Base-by-base conservation (phyloP, 2,888 invertebrate genomes). In the Cotesia congregata region DNA sequence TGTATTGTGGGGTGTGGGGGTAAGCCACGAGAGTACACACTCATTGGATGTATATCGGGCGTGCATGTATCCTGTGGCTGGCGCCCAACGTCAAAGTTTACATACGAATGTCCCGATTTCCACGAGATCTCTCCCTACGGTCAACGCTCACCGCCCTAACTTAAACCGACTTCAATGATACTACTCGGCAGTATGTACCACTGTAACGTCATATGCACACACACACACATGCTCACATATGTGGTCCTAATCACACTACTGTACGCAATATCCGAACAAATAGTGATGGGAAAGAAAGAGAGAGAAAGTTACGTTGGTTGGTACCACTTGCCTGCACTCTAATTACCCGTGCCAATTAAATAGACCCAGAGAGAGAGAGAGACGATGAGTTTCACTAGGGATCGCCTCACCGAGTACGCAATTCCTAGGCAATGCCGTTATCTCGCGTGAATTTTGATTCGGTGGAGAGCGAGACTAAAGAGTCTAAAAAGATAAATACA, bases 101-200 rank as follows among this genome's bases (percentile, higher is more conserved):
- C 87, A 87, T 87, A 85, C 86, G 84, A 87, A 87, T 87, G 87
- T 77, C 84, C 77, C 72, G 59, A 78, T 76, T 71, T 67, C 70
- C 67, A 61, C 70, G 74, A 74, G 72, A 75, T 69, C 59, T 50
- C 67, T 61, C 67, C 38, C 50, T 50, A 50, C 69, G 17, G 76
- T 70, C 70, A 59, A 59, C 59, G 70, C 59, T 70, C 70, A 70
- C 70, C 70, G 59, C 20, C 70, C 70, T 12, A 50, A 50, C 50
- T 9, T 50, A 7, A 50, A 7, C 50, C 50, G 50, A 12, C 50
- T 50, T 50, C 50, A 50, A 50, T 50, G 50, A 50, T 50, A 50
- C 50, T 50, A 50, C 50, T 50, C 50, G 7, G 50, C 7, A 12
- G 50, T 30, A 30, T 30, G 50, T 50, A 50, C 50, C 68, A 17